Conservation (phyloP, 1,140 invertebrate species). For the Oryctes rhinoceros region DNA sequence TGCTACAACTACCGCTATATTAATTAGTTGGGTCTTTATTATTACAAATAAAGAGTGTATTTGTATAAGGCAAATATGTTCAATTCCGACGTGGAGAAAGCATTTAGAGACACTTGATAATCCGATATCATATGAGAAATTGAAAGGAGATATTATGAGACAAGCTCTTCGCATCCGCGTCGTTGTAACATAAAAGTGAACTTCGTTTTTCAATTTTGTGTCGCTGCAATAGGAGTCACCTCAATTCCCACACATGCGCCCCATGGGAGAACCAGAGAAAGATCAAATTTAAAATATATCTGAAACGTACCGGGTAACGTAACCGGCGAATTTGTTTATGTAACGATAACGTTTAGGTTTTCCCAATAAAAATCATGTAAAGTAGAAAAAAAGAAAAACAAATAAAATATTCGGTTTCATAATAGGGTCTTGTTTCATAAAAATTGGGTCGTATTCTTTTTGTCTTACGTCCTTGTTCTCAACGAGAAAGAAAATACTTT, state of each 20-base stretch:
- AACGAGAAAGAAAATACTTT: too few relatives aligned
- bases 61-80: not conserved
- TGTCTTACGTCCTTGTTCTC: too few relatives aligned
- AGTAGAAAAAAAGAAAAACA: not conserved
- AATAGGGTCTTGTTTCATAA: not conserved
- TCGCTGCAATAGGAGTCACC: conserved; percentile 25
- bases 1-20: too few relatives aligned
- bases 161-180: not conserved
- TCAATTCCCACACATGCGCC: conserved; percentile 20
- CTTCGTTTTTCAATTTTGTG: conserved; percentile 32
- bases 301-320: conserved; percentile 2
- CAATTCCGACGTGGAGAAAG: not conserved
- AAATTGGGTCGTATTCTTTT: not conserved
- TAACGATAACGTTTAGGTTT: conserved; percentile 33
- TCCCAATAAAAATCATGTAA: conserved; percentile 16
- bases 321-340: conserved; percentile 18
- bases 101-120: not conserved
- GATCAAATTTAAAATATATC: conserved; percentile 38
- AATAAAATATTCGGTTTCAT: conserved; percentile 5
- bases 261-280: conserved; percentile 1
- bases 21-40: too few relatives aligned
- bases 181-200: not conserved
- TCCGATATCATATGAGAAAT: conserved; percentile 3
- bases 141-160: conserved; percentile 27
- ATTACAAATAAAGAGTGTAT: not conserved